Conservation (phyloP, 2,888 invertebrate species). For the Lacanobia oleracea region DNA sequence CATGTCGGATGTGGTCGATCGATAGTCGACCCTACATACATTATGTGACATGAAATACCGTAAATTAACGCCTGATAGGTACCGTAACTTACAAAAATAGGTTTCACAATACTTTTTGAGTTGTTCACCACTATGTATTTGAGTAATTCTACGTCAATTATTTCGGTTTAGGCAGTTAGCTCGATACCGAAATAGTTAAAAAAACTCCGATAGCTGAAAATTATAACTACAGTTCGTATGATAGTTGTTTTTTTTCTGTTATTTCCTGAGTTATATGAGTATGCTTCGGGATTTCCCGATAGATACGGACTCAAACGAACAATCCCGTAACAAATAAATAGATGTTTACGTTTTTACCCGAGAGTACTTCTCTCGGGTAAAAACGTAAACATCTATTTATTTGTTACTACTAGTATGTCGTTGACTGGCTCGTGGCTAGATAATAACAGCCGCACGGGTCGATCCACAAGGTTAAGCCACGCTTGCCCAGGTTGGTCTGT, state of each 20-base stretch:
- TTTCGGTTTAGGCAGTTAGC: constrained; percentile 5
- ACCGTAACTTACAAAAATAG: no score
- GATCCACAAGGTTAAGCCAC: no score
- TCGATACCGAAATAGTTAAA: background rate
- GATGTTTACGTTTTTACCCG: no score
- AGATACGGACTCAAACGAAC: background rate
- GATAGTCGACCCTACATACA: no score
- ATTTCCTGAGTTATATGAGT: background rate
- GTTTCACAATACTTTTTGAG: no score
- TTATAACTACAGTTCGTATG: background rate
- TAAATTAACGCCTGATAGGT: no score
- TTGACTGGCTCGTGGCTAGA: no score
- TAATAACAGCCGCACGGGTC: no score
- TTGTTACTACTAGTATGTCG: background rate
- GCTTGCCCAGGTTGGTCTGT: no score
- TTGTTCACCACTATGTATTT: background rate
- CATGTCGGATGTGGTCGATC: no score
- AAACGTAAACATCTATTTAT: background rate
- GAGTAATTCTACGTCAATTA: background rate
- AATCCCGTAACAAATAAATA: no score
- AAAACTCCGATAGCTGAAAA: constrained; percentile 9
- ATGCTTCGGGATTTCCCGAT: constrained; percentile 11
- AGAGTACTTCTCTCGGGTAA: background rate
- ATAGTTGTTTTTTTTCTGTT: background rate
- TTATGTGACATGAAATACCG: no score